Percentiles rank a stretch among this genome's conserved stretches.
These are phyloP conservation scores for Eristalis tenax DNA, from an alignment of 2,888 invertebrate species.

Conservation along the genomic window DNA sequence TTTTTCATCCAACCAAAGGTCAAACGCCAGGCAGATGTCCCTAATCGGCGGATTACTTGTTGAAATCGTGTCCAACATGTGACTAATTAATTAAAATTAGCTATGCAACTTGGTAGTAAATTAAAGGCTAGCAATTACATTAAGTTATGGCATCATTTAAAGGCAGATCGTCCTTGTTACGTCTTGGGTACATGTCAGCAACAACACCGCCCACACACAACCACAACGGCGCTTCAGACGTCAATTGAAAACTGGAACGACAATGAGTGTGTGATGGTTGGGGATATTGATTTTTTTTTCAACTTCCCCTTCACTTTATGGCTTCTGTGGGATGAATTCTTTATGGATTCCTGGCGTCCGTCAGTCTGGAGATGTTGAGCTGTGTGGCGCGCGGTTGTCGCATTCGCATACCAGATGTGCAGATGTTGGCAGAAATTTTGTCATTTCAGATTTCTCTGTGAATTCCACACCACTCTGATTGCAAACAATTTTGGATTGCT, in stretches of 20 bases:
- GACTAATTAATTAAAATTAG: conserved; percentile 25
- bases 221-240: background rate
- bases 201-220: background rate
- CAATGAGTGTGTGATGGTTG: background rate
- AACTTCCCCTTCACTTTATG: conserved; percentile 11
- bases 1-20: background rate
- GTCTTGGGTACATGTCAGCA: conserved; percentile 4
- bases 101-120: background rate
- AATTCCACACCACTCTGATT: background rate
- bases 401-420: background rate
- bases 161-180: conserved; percentile 27
- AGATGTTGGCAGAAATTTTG: background rate
- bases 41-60: background rate
- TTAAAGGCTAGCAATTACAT: conserved; percentile 21
- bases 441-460: background rate
- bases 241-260: background rate
- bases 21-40: background rate
- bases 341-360: conserved; percentile 40
- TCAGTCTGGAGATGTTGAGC: conserved; percentile 52
- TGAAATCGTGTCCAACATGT: conserved; percentile 5
- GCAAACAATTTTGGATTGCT: no score
- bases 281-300: conserved; percentile 11
- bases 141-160: conserved; percentile 20
- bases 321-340: background rate
- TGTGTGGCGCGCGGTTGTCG: background rate